A percentile compares a stretch with the other conserved stretches of the same genome.
Evolutionary conservation across 2,797 vertebrate genomes (phyloP).

Genomic region (Halcyon smyrnensis): DNA sequence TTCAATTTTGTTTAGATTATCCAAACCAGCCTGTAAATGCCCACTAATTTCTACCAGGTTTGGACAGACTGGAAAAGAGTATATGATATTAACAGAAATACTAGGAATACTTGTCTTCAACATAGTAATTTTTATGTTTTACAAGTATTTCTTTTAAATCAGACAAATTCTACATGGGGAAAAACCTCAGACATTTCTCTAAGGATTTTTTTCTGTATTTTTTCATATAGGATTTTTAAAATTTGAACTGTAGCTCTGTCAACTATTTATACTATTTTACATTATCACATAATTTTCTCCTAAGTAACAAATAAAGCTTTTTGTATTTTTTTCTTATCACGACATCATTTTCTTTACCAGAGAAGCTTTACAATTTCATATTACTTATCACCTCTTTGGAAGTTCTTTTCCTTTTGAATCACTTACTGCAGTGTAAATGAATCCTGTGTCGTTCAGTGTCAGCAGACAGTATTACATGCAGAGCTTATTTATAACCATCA

Average conservation of each 20-base stretch:
- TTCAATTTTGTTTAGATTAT: neutral
- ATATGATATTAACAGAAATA: neutral
- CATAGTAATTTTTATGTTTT: neutral
- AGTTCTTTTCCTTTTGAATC: neutral
- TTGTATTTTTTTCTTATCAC: neutral
- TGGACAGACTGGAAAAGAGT: neutral
- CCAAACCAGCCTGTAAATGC: neutral
- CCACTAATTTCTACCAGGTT: neutral
- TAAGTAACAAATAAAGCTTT: neutral
- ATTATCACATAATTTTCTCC: neutral
- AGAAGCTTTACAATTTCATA: neutral
- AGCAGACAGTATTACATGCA: neutral
- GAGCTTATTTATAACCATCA: neutral
- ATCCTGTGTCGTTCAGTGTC: neutral
- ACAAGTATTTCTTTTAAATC: neutral
- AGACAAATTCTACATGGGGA: fast-evolving
- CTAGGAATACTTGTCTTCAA: neutral
- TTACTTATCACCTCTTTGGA: neutral
- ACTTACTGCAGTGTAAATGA: neutral
- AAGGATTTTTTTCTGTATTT: neutral
- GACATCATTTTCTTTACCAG: neutral
- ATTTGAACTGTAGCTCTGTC: neutral
- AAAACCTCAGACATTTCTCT: neutral
- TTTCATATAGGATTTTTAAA: neutral
- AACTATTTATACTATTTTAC: neutral